A percentile compares a stretch with the other conserved stretches of the same genome.
Conservation (phyloP, 53 echinoderm and acorn worm genomes). For the Zoroaster sp. region DNA sequence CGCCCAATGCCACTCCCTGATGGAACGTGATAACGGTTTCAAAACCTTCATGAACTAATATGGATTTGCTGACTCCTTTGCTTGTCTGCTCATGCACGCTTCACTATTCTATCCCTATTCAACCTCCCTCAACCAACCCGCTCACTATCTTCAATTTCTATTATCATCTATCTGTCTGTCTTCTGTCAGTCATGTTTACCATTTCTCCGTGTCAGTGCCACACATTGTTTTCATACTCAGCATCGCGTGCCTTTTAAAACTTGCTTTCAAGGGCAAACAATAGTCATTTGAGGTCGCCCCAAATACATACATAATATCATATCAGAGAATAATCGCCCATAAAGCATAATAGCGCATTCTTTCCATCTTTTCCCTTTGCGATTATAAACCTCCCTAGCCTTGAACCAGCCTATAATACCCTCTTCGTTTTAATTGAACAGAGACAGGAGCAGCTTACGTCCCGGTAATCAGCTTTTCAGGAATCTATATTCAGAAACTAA, state of each 20-base stretch:
- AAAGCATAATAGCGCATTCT: not conserved
- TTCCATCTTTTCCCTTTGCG: not conserved
- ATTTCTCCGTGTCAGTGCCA: not conserved
- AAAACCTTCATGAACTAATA: too few species aligned
- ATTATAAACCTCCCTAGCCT: not conserved
- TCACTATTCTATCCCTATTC: too few species aligned
- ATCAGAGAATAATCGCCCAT: not conserved
- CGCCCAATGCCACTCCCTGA: too few species aligned
- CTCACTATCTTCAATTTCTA: too few species aligned
- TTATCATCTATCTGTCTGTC: not conserved
- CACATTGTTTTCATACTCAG: not conserved
- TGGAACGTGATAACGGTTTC: too few species aligned
- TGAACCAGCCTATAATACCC: conserved; percentile 46
- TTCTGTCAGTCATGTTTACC: not conserved
- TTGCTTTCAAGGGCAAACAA: conserved; percentile 5
- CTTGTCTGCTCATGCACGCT: too few species aligned
- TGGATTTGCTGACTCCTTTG: too few species aligned
- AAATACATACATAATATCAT: conserved; percentile 57
- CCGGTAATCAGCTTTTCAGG: conserved; percentile 47
- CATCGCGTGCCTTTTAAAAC: not conserved
- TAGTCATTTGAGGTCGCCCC: conserved; percentile 15
- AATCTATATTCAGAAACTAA: not conserved
- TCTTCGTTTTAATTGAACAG: conserved; percentile 47
- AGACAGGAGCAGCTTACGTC: not conserved
- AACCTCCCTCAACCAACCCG: too few species aligned